These are phyloP conservation scores for Leiothrix lutea DNA, from an alignment of 2,113 vertebrate species.

Conservation along the genomic window DNA sequence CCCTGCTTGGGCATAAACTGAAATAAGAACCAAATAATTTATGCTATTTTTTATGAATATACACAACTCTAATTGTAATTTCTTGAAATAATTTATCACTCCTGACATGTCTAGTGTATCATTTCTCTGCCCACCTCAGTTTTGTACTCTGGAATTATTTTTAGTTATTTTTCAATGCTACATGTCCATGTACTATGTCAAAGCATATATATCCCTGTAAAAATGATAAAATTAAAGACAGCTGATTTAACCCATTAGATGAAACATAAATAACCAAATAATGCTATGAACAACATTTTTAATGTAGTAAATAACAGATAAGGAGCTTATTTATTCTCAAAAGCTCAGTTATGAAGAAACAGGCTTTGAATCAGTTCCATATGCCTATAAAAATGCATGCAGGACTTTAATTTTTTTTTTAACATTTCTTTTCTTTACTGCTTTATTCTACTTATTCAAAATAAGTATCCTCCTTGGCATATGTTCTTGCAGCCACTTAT, in stretches of 20 bases:
- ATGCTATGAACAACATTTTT: background rate
- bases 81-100: background rate
- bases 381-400: background rate
- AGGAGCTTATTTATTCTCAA: background rate
- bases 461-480: background rate
- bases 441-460: background rate
- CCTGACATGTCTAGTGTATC: background rate
- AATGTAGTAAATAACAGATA: background rate
- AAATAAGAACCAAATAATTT: background rate
- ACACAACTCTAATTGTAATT: background rate
- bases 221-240: background rate
- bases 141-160: background rate
- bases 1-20: background rate
- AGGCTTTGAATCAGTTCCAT: background rate
- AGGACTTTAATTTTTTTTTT: background rate
- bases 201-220: background rate
- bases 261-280: background rate
- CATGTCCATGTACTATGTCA: background rate
- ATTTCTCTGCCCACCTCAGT: background rate
- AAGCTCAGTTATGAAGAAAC: conserved; percentile 8
- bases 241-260: background rate
- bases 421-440: background rate
- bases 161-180: background rate
- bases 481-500: background rate
- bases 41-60: background rate